A percentile compares a stretch with the other conserved stretches of the same genome.
phyloP scores from a whole-genome alignment of 2,113 vertebrate species.

The Zingel zingel region DNA sequence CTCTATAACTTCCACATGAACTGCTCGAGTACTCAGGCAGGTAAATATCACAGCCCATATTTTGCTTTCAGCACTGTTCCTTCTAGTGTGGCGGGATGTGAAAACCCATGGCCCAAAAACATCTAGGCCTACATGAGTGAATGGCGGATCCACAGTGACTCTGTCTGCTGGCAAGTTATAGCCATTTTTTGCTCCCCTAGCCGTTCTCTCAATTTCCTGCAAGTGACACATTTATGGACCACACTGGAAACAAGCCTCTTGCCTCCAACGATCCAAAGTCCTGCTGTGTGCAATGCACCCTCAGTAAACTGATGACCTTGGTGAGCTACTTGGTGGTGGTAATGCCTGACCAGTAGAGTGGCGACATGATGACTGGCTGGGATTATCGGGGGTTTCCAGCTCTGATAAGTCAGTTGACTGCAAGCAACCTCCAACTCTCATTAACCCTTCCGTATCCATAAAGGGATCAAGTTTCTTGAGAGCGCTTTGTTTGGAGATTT shows the following conservation, averaged over 20 bases:
- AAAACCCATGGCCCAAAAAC: background rate
- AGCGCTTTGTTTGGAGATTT: too few species aligned
- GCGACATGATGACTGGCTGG: too few species aligned
- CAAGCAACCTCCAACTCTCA: too few species aligned
- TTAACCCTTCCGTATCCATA: too few species aligned
- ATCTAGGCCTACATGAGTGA: background rate
- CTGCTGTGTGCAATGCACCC: background rate
- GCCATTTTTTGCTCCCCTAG: background rate
- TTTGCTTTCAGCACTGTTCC: too few species aligned
- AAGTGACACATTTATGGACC: background rate
- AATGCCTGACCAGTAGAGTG: background rate
- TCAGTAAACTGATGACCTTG: background rate
- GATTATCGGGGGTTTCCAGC: too few species aligned
- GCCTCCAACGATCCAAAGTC: background rate
- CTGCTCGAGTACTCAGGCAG: too few species aligned
- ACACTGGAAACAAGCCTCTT: background rate
- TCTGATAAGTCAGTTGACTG: too few species aligned
- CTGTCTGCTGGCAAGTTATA: background rate
- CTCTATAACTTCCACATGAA: too few species aligned
- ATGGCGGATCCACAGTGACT: background rate
- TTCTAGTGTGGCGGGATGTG: too few species aligned
- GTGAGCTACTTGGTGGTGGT: background rate
- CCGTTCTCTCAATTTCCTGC: background rate
- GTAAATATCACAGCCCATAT: too few species aligned
- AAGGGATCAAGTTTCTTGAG: too few species aligned